These are phyloP conservation scores for Athripsodes cinereus DNA, from an alignment of 2,888 invertebrate genomes.

Conservation along the genomic window DNA sequence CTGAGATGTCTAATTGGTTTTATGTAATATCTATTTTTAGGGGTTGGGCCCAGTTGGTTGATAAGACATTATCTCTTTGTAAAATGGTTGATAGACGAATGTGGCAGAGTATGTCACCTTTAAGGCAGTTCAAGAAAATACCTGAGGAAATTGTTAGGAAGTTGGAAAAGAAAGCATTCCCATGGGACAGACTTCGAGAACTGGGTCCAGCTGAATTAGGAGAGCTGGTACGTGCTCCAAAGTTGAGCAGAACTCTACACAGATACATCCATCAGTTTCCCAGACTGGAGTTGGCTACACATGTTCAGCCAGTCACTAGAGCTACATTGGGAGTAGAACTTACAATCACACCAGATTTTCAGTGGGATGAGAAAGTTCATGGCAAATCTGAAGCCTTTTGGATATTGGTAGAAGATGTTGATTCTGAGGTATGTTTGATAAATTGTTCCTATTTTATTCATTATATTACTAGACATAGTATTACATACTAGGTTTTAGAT, in stretches of 20 bases:
- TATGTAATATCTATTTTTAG: constrained; percentile 37
- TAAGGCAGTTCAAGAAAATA: constrained; percentile 95
- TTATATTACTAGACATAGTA: too few species aligned
- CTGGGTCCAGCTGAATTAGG: constrained; percentile 96
- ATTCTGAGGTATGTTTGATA: constrained; percentile 68
- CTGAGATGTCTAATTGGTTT: too few species aligned
- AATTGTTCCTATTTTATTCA: too few species aligned
- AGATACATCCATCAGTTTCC: constrained; percentile 95
- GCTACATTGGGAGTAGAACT: constrained; percentile 91
- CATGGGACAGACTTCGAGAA: constrained; percentile 92
- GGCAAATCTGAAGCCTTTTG: constrained; percentile 81
- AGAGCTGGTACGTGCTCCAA: constrained; percentile 85
- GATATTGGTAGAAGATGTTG: constrained; percentile 84
- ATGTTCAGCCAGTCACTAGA: constrained; percentile 95
- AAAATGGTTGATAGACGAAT: constrained; percentile 98
- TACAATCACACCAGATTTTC: constrained; percentile 97
- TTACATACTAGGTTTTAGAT: too few species aligned
- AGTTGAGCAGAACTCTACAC: constrained; percentile 72
- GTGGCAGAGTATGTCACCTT: constrained; percentile 99
- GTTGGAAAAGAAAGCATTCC: constrained; percentile 95
- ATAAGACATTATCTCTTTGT: constrained; percentile 90
- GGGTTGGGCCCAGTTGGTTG: constrained; percentile 97
- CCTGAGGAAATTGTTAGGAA: constrained; percentile 96
- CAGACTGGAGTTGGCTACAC: constrained; percentile 90
- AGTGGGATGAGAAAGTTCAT: constrained; percentile 94